Evolutionary conservation across 1,140 invertebrate species (phyloP), one percentile per base, ranked within the genome.

Genomic region (Copidosoma floridanum): DNA sequence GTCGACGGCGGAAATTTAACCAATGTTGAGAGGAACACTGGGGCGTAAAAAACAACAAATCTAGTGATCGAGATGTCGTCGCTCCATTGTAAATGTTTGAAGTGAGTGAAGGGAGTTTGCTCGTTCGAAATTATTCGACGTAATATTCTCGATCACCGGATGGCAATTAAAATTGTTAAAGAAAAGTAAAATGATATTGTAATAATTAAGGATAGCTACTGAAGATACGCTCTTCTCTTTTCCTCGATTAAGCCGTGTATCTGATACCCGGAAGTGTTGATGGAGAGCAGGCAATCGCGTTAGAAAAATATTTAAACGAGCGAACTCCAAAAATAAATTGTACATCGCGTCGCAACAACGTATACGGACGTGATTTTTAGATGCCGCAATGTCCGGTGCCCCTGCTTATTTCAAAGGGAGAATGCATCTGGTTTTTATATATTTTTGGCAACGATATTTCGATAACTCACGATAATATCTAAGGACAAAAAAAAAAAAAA

Each of bases 401-500:
- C 74, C 67, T 73, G 71, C 75, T 78, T 77, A 71, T 78, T 79
- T 78, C 75, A 69, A 75, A 74, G 77, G 73, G 72, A 68, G 72
- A 75, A 67, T 71, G 72, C 73, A 72, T 78, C 72, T 74, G 70
- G 73, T 78, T 78, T 80, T 80, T 77, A 78, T 77, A 79, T 80
- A 80, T 80, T 80, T 80, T 80, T 79, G 78, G 78, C 78, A 80
- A 80, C 71, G 74, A 79, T 76, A 77, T 78, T 76, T 79, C 76
- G 74, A 77, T 79, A 79, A 72, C 75, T 77, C n/a, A 76, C 35
- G 48, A 32, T 80, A 79, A 78, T 71, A 67, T 75, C 74, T 76
- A 76, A 78, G 74, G 72, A 69, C 71, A 76, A 76, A 66, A 72
- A 74, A 72, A 70, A 52, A 53, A 57, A 58, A 54, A 55, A 60